Percentiles rank a stretch among this genome's conserved stretches.
Conservation (phyloP, 2,113 vertebrate species). For the Gymnobelideus leadbeateri region DNA sequence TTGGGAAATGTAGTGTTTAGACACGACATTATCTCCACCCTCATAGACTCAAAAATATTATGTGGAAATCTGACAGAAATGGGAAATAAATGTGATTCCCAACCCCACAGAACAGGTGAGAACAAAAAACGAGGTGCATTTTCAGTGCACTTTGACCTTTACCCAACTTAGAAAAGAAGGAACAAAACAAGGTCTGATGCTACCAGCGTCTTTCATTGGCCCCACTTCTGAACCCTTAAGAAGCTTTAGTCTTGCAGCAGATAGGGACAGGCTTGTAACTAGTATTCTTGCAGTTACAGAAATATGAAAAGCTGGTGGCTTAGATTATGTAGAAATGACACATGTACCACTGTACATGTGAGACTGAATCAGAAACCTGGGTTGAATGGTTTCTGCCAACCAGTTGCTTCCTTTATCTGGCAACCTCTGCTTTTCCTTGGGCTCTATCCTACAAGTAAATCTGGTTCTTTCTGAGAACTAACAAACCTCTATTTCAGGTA, state of each 20-base stretch:
- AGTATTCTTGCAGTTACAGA: conserved; percentile 55
- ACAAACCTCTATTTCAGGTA: conserved; percentile 1
- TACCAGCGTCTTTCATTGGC: conserved; percentile 55
- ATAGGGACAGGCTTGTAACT: conserved; percentile 30
- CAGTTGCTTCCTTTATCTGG: neutral
- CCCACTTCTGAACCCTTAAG: conserved; percentile 49
- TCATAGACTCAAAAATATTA: neutral
- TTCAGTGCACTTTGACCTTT: conserved; percentile 61
- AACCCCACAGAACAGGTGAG: neutral
- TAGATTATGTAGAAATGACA: neutral
- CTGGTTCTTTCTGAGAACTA: conserved; percentile 44
- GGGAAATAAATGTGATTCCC: neutral
- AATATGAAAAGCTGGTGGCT: neutral
- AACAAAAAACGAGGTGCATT: conserved; percentile 44
- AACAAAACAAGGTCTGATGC: conserved; percentile 50
- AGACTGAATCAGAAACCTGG: neutral
- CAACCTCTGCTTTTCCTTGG: conserved; percentile 8
- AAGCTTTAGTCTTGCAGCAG: conserved; percentile 35
- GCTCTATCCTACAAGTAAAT: conserved; percentile 54
- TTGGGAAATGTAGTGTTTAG: too few relatives aligned
- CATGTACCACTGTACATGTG: neutral
- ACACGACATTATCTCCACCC: neutral
- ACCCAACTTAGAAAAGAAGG: conserved; percentile 63
- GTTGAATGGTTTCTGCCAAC: conserved; percentile 45
- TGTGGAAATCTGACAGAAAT: neutral